Conservation (phyloP, 2,113 vertebrate genomes). For the Clarias magur region DNA sequence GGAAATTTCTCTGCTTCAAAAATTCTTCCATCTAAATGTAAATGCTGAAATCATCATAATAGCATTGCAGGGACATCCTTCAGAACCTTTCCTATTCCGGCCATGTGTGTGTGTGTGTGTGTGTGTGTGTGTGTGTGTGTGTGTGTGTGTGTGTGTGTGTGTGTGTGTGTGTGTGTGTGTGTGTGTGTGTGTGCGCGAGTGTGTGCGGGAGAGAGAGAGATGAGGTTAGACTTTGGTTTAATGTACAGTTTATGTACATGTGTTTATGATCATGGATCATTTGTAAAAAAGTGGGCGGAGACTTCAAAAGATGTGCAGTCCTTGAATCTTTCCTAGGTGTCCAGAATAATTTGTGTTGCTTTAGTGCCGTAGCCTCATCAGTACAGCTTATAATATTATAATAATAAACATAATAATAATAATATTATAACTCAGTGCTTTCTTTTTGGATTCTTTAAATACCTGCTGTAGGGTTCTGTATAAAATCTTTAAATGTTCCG, state of each 20-base stretch:
- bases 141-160: not conserved
- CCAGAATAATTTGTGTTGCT: not conserved
- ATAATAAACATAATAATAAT: no score
- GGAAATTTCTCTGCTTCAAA: conserved; percentile 55
- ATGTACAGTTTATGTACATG: not conserved
- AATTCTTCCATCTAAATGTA: conserved; percentile 71
- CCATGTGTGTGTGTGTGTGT: not conserved
- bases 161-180: not conserved
- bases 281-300: not conserved
- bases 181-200: not conserved
- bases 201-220: not conserved
- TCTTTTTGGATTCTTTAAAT: no score
- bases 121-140: conserved; percentile 9
- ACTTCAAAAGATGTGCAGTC: not conserved
- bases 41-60: conserved; percentile 64
- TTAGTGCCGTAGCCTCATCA: no score
- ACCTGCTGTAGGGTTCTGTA: no score
- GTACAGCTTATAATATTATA: no score
- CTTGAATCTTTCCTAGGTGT: not conserved
- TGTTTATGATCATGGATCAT: not conserved
- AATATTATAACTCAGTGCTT: no score
- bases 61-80: conserved; percentile 50
- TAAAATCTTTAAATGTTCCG: no score
- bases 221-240: not conserved
- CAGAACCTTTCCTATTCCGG: conserved; percentile 11